Evolutionary conservation across 2,888 invertebrate genomes (phyloP), one percentile per base, ranked within the genome.

Genomic region (Troilus luridus): DNA sequence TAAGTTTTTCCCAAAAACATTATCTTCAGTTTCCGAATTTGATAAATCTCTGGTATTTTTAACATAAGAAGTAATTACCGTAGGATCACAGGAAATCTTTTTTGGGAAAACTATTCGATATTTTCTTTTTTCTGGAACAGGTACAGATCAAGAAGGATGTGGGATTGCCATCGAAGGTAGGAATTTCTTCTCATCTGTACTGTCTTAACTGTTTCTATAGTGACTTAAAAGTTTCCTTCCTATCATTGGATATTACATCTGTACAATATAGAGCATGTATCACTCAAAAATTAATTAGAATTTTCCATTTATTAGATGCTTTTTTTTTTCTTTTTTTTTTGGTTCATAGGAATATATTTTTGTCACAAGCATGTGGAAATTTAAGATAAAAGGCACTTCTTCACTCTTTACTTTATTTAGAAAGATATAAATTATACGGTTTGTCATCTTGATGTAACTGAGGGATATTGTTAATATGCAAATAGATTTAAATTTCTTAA

Each of bases 51-150:
- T 41, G 72, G 41, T 77, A 21, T 77, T 77, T 41, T n/a, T 88
- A 88, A 24, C 11, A 0, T 58, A 88, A 58, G 21, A 58, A 58
- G n/a, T 56, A 24, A 58, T 56, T 58, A 59, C 58, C 59, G 88
- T 24, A 88, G 59, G 77, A 27, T 90, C 77, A 91, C 90, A 19
- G 91, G 59, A 72, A 85, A 59, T 72, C 7, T 56, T 64, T n/a
- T 89, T 41, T 81, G 89, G 88, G 72, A 91, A 62, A 88, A 72
- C 85, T 72, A 62, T 72, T 72, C 21, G 90, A 58, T 90, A 90
- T 90, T 90, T 90, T 77, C 90, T 90, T 90, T 77, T 90, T 90
- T 90, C 54, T 59, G 90, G 90, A 88, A 91, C 91, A 91, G 91
- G 91, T 91, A 81, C 91, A 91, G 91, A 88, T 91, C 88, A 91